Evolutionary conservation across 2,113 vertebrate genomes (phyloP).

Genomic region (Lagopus leucura): DNA sequence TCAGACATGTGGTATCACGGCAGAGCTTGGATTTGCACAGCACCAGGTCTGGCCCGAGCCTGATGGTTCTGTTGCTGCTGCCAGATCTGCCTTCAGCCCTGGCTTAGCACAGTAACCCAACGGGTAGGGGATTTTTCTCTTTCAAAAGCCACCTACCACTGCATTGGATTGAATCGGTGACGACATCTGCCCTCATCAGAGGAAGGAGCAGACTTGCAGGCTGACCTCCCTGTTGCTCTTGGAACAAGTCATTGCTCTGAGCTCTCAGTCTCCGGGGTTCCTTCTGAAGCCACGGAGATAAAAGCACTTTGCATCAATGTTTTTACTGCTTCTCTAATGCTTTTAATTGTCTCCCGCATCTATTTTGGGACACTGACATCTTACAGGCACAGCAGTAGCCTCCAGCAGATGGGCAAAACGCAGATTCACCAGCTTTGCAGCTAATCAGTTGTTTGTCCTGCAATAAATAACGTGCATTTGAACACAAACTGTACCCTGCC

Average conservation of each 20-base stretch:
- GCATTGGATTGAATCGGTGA: fast-evolving
- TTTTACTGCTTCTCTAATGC: slow-evolving; percentile 55
- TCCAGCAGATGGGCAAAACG: slow-evolving; percentile 68
- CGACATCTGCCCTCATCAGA: neutral
- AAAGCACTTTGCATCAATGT: slow-evolving; percentile 25
- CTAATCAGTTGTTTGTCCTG: slow-evolving; percentile 58
- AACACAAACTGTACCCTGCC: slow-evolving; percentile 30
- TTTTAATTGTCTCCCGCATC: slow-evolving; percentile 55
- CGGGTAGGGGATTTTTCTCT: neutral
- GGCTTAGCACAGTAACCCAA: neutral
- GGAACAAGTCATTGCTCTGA: neutral
- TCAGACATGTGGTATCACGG: fast-evolving
- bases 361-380: slow-evolving; percentile 58
- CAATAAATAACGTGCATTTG: slow-evolving; percentile 27
- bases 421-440: neutral
- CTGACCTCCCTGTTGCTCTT: neutral
- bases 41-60: neutral
- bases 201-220: neutral
- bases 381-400: slow-evolving; percentile 51
- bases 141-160: neutral
- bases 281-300: slow-evolving; percentile 5
- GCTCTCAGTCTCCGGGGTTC: neutral
- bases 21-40: fast-evolving
- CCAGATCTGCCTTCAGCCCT: neutral
- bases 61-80: neutral